phyloP scores from a whole-genome alignment of 1,140 invertebrate species.

The Octopus sinensis region DNA sequence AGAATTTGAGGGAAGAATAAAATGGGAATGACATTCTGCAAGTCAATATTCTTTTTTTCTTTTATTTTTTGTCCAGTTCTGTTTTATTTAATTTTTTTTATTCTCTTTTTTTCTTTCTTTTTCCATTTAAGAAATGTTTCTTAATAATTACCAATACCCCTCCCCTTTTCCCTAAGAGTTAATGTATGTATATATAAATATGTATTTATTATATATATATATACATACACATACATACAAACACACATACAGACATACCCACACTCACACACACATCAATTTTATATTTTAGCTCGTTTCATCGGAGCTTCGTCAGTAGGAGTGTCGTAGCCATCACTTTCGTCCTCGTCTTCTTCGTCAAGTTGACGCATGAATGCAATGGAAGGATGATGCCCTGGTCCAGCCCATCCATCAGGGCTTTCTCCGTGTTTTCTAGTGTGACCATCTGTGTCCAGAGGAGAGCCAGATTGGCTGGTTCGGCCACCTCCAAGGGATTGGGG shows the following conservation, averaged over 20 bases:
- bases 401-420: background rate
- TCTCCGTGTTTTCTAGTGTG: background rate
- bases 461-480: background rate
- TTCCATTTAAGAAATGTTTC: too few species aligned
- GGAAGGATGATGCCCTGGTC: background rate
- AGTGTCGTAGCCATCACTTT: background rate
- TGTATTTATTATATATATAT: background rate
- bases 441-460: background rate
- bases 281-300: background rate
- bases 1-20: too few species aligned
- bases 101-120: too few species aligned
- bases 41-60: too few species aligned
- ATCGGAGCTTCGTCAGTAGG: background rate
- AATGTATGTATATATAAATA: background rate
- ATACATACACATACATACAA: too few species aligned
- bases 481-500: constrained; percentile 4
- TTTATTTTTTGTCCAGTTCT: too few species aligned
- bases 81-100: too few species aligned
- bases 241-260: too few species aligned
- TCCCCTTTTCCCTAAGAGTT: background rate
- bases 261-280: background rate
- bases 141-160: background rate
- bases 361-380: background rate
- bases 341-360: background rate
- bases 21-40: too few species aligned